Conservation (phyloP, 2,113 vertebrate genomes). For the Aptenodytes patagonicus region DNA sequence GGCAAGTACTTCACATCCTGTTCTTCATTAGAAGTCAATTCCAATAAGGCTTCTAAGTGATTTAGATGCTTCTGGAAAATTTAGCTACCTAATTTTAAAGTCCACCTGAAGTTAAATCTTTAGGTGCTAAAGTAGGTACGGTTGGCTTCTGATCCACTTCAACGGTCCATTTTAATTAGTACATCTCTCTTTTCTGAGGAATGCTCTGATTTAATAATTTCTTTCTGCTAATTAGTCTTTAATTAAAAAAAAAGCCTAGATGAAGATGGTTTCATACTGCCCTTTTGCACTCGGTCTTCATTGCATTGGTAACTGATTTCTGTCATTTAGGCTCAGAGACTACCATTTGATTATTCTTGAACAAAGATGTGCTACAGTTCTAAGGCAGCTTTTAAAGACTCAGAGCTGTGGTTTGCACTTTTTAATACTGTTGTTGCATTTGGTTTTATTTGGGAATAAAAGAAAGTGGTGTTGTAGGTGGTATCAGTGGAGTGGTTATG, state of each 20-base stretch:
- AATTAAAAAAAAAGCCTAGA: not conserved
- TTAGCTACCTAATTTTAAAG: not conserved
- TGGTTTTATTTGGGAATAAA: not conserved
- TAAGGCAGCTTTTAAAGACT: not conserved
- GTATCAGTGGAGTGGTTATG: not conserved
- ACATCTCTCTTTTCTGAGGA: not conserved
- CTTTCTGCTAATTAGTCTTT: not conserved
- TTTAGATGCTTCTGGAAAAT: not conserved
- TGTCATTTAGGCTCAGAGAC: not conserved
- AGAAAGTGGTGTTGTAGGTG: not conserved
- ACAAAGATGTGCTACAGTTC: not conserved
- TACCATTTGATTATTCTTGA: not conserved
- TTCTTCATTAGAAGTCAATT: not conserved
- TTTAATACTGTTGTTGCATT: not conserved
- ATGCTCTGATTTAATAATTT: not conserved
- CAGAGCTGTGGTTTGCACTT: not conserved
- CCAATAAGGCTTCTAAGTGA: not conserved
- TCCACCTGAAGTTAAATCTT: not conserved
- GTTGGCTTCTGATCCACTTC: not conserved
- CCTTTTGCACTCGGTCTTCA: not conserved
- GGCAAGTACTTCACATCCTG: not conserved
- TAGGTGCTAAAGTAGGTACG: not conserved
- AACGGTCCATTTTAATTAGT: rapidly evolving
- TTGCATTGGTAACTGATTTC: not conserved
- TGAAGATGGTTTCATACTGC: not conserved